phyloP scores from a whole-genome alignment of 2,888 invertebrate genomes.

The Mystacides longicornis region DNA sequence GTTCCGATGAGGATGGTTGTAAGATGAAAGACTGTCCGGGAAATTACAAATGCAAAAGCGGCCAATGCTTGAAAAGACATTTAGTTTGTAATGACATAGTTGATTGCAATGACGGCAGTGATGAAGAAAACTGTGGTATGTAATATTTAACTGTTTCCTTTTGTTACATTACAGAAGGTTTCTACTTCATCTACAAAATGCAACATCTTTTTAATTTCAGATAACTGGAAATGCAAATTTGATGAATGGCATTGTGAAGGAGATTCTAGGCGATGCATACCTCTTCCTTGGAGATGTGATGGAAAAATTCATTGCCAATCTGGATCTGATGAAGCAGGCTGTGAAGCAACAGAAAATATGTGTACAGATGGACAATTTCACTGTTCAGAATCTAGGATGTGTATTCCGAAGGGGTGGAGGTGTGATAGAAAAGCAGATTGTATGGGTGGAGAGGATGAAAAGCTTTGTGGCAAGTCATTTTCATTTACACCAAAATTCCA shows the following conservation, averaged over 20 bases:
- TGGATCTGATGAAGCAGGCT: conserved; percentile 49
- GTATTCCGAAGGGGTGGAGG: conserved; percentile 50
- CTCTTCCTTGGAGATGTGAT: conserved; percentile 51
- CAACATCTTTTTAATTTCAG: no score
- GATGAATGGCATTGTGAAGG: conserved; percentile 50
- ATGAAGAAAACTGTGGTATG: conserved; percentile 51
- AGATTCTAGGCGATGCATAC: conserved; percentile 43
- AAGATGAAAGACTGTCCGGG: conserved; percentile 48
- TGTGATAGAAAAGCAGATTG: conserved; percentile 55
- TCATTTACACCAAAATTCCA: no score
- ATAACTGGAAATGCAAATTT: conserved; percentile 44
- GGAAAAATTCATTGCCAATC: conserved; percentile 50
- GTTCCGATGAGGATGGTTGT: conserved; percentile 54
- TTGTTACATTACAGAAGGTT: no score
- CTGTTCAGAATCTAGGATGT: conserved; percentile 51
- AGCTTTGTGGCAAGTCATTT: conserved; percentile 39
- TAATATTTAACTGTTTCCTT: no score
- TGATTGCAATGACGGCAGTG: conserved; percentile 55
- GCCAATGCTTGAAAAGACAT: conserved; percentile 52
- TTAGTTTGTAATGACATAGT: conserved; percentile 55
- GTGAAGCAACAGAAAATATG: conserved; percentile 43
- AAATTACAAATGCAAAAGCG: conserved; percentile 52
- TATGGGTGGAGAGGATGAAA: conserved; percentile 50
- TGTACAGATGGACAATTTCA: conserved; percentile 47
- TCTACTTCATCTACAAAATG: no score